Evolutionary conservation across 2,113 vertebrate species (phyloP).

Genomic region (Spea bombifrons): DNA sequence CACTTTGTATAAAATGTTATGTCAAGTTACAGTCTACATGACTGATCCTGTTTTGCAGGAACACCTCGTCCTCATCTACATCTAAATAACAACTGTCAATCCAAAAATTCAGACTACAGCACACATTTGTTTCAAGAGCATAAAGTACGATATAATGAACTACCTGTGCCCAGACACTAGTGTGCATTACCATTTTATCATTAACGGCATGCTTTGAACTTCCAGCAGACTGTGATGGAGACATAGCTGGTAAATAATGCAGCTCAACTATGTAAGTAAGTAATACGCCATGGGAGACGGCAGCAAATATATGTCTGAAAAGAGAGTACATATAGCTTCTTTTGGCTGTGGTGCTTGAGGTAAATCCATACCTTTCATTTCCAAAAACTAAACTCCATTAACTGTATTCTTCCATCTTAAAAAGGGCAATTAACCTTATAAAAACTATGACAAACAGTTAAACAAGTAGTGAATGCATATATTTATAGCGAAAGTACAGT

Average conservation of each 20-base stretch:
- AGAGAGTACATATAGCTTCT: background rate
- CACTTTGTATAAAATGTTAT: slow-evolving; percentile 19
- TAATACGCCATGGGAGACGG: background rate
- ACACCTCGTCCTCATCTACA: slow-evolving; percentile 31
- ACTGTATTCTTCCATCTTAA: too few species aligned
- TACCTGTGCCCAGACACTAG: background rate
- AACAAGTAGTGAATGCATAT: too few species aligned
- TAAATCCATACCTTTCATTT: too few species aligned
- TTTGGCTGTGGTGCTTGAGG: too few species aligned
- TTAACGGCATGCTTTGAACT: background rate
- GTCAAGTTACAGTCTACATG: slow-evolving; percentile 33
- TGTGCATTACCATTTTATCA: background rate
- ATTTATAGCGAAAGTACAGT: too few species aligned
- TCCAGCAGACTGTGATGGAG: background rate
- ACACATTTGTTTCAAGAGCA: slow-evolving; percentile 7
- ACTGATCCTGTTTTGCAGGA: slow-evolving; percentile 24
- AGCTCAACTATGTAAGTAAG: background rate
- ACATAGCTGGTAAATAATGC: slow-evolving; percentile 4
- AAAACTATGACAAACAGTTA: too few species aligned
- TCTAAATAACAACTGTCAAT: slow-evolving; percentile 44
- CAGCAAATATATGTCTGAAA: background rate
- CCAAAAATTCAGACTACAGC: background rate
- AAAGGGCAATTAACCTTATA: too few species aligned
- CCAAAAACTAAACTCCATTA: too few species aligned
- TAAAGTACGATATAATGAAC: background rate